Conservation (phyloP, 2,113 vertebrate species). For the Ifrita kowaldi region DNA sequence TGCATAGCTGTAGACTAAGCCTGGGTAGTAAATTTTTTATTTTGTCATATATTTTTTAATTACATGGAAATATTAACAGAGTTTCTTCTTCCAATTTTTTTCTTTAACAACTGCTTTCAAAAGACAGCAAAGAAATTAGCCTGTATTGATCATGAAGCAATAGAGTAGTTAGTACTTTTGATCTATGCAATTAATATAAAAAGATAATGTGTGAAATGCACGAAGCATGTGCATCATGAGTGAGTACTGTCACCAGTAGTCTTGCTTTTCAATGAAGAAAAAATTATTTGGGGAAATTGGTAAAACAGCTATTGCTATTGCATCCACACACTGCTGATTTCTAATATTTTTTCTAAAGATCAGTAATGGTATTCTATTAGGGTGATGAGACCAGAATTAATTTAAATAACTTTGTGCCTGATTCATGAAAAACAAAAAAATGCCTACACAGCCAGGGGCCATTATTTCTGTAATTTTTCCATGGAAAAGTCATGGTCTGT, state of each 20-base stretch:
- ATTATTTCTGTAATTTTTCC: constrained; percentile 64
- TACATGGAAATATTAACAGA: background rate
- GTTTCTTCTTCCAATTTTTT: background rate
- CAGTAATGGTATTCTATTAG: constrained; percentile 53
- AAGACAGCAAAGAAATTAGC: background rate
- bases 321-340: constrained; percentile 4
- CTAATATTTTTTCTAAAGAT: constrained; percentile 34
- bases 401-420: constrained; percentile 64
- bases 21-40: background rate
- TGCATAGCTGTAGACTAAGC: background rate
- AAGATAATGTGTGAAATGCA: constrained; percentile 10
- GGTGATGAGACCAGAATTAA: constrained; percentile 65
- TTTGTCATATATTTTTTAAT: background rate
- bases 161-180: background rate
- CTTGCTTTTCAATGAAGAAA: constrained; percentile 5
- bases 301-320: constrained; percentile 42
- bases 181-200: background rate
- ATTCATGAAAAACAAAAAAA: constrained; percentile 65
- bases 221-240: background rate
- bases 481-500: constrained; percentile 58
- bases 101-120: constrained; percentile 1
- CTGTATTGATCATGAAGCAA: background rate
- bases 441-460: constrained; percentile 21
- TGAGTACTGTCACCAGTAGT: background rate
- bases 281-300: constrained; percentile 24